Conservation (phyloP, 2,797 vertebrate genomes). For the Mergus octosetaceus region DNA sequence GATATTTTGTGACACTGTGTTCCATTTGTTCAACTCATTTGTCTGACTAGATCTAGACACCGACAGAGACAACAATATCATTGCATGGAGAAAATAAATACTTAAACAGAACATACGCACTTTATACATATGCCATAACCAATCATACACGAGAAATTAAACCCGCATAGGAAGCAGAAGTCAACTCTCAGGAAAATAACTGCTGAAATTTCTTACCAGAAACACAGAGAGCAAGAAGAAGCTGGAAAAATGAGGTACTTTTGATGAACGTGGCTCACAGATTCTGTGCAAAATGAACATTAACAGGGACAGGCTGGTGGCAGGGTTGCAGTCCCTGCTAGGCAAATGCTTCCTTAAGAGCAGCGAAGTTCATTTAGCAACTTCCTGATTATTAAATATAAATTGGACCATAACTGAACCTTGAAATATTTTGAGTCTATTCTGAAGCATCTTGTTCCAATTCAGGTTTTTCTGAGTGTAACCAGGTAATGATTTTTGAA, state of each 20-base stretch:
- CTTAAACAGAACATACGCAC: neutral
- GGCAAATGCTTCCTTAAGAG: constrained; percentile 1
- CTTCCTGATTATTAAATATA: constrained; percentile 18
- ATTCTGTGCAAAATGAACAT: neutral
- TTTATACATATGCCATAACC: neutral
- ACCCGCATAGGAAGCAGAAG: neutral
- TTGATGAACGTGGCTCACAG: neutral
- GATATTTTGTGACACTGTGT: neutral
- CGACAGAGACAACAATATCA: neutral
- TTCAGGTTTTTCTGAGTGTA: neutral
- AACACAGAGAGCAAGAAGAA: neutral
- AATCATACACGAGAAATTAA: neutral
- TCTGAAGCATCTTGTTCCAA: neutral
- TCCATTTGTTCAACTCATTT: constrained; percentile 33
- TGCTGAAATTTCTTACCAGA: neutral
- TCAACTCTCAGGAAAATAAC: neutral
- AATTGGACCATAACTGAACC: neutral
- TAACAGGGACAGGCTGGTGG: constrained; percentile 18
- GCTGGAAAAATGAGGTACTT: constrained; percentile 11
- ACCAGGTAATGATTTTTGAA: neutral
- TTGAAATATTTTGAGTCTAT: neutral
- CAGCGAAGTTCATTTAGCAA: neutral
- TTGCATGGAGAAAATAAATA: neutral
- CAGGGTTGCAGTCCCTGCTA: neutral
- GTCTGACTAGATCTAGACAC: neutral